phyloP scores from a whole-genome alignment of 2,888 invertebrate species.

The Cepaea hortensis region DNA sequence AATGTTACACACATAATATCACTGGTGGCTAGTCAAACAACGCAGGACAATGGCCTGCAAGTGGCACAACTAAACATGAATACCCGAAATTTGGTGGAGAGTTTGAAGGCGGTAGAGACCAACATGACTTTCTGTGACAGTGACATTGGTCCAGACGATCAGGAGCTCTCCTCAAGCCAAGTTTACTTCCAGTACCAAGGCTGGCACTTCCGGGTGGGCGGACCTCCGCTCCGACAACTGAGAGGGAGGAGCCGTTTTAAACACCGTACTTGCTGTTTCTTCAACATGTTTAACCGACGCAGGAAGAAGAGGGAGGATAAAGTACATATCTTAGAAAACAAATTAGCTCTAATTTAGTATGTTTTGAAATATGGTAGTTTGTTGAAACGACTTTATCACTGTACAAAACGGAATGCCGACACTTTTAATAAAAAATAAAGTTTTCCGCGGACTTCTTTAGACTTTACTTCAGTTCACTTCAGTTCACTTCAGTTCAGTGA shows the following conservation, averaged over 20 bases:
- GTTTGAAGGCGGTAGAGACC: slow-evolving; percentile 56
- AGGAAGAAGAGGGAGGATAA: slow-evolving; percentile 48
- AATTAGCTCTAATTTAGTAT: background rate
- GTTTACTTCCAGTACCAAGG: background rate
- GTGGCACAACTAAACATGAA: background rate
- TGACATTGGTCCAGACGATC: slow-evolving; percentile 50
- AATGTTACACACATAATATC: no score
- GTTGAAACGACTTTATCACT: no score
- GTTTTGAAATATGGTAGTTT: background rate
- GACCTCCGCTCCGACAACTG: slow-evolving; percentile 6
- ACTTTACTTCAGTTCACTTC: no score
- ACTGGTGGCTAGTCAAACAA: background rate
- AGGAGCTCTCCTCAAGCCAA: background rate
- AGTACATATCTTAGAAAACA: slow-evolving; percentile 1
- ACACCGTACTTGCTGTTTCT: no score
- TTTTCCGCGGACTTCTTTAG: no score
- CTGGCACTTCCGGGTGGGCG: slow-evolving; percentile 42
- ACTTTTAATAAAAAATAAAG: no score
- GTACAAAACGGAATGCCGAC: no score
- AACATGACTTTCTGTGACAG: slow-evolving; percentile 58
- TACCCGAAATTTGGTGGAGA: slow-evolving; percentile 59
- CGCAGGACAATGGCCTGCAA: background rate
- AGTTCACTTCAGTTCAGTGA: no score
- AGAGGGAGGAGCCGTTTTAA: background rate
- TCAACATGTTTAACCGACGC: slow-evolving; percentile 44